Conservation (phyloP, 2,888 invertebrate species). For the Euzophera pinguis region DNA sequence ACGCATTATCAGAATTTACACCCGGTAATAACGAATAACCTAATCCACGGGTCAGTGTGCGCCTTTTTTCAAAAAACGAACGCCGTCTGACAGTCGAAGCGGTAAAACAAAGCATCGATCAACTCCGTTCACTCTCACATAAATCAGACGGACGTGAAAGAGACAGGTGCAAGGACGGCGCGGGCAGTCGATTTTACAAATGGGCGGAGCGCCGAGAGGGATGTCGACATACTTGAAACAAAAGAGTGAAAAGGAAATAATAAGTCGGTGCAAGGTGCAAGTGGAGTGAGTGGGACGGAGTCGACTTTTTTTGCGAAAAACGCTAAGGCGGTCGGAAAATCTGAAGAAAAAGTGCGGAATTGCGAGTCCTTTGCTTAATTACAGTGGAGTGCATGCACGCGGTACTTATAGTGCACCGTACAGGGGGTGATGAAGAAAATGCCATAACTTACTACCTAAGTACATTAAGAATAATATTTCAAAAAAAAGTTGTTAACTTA, state of each 20-base stretch:
- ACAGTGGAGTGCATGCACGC: conserved; percentile 20
- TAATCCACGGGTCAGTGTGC: conserved; percentile 39
- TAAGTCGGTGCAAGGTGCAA: conserved; percentile 68
- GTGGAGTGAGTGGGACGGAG: conserved; percentile 53
- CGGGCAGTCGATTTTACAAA: conserved; percentile 76
- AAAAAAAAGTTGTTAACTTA: no score
- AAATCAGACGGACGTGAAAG: conserved; percentile 74
- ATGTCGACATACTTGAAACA: conserved; percentile 70
- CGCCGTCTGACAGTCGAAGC: conserved; percentile 52
- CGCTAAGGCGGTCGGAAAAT: conserved; percentile 35
- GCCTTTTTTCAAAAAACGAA: conserved; percentile 56
- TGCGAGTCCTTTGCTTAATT: conserved; percentile 24
- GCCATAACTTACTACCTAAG: background rate
- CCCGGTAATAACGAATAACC: conserved; percentile 31
- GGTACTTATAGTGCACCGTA: conserved; percentile 24
- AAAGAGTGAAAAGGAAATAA: conserved; percentile 75
- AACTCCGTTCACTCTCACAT: conserved; percentile 78
- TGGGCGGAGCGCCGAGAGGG: conserved; percentile 75
- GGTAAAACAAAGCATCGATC: conserved; percentile 76
- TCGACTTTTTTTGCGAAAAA: conserved; percentile 40
- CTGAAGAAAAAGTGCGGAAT: conserved; percentile 61
- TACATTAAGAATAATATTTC: no score
- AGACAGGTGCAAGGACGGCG: conserved; percentile 74
- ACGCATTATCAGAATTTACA: conserved; percentile 67
- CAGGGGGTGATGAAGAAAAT: background rate